Evolutionary conservation across 2,113 vertebrate species (phyloP).

Genomic region (Excalfactoria chinensis): DNA sequence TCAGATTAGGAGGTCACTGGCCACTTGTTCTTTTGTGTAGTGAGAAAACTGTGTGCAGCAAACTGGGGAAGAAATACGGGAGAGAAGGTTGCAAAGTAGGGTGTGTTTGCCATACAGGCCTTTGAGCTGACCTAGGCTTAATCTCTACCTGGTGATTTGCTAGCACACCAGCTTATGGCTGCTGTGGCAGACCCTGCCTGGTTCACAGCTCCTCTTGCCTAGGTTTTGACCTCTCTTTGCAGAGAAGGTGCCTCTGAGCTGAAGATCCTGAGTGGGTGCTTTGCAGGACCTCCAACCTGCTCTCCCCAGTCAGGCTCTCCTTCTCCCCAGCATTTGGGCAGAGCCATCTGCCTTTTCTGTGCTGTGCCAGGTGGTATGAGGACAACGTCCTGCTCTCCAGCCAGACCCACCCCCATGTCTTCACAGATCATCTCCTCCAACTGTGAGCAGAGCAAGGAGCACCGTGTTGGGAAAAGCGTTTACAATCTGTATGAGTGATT

Average conservation of each 20-base stretch:
- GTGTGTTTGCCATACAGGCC: neutral
- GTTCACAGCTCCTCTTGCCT: neutral
- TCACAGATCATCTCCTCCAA: neutral
- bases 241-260: neutral
- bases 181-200: neutral
- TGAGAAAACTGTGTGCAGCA: neutral
- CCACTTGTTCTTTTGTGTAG: neutral
- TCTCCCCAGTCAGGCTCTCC: neutral
- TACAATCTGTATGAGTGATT: neutral
- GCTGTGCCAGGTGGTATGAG: neutral
- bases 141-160: neutral
- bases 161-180: neutral
- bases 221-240: neutral
- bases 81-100: neutral
- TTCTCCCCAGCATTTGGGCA: neutral
- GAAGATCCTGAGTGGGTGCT: neutral
- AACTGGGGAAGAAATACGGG: neutral
- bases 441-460: neutral
- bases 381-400: fast-evolving
- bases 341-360: neutral
- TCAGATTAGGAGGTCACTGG: neutral
- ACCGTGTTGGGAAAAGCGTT: neutral
- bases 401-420: neutral
- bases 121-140: neutral
- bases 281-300: neutral